Evolutionary conservation across 1,140 invertebrate species (phyloP), one percentile per base, ranked within the genome.

Genomic region (Andrena cerasifolii): DNA sequence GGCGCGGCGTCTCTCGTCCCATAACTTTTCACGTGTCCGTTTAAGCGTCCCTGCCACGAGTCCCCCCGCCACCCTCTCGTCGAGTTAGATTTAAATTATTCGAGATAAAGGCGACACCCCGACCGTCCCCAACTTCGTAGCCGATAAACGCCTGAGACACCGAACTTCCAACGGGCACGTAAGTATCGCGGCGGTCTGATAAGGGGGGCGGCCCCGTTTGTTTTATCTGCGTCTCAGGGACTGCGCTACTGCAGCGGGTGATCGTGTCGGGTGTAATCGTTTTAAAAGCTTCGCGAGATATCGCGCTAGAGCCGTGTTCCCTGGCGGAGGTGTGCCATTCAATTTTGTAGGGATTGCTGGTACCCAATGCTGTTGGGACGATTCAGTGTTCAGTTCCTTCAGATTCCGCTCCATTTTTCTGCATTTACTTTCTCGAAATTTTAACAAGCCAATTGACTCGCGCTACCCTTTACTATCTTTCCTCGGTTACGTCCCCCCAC

Each of bases 1-100:
- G n/a, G n/a, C 51, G 45, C 43, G 73, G 53, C 16, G 28, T 24
- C 77, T 21, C 53, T 45, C 26, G 10, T 26, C 10, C 31, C 31
- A 16, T 24, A 49, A 56, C 53, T 56, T 51, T 53, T 63, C 31
- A 78, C 78, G 78, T 66, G 78, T 56, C 59, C 70, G 54, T 53
- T 79, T 73, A 53, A 84, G 51, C 51, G 33, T 71, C 74, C 62
- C 51, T 68, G 33, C 21, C 40, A 2, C 12, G 12, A 16, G 6
- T 26, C 18, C 28, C 10, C 5, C 31, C 2, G 7, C 14, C 7
- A 8, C 1, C 7, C n/a, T 0, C 31, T 1, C 3, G 10, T 0
- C 5, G 33, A 31, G 12, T 73, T 49, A 7, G 36, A 73, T 40
- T 62, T 26, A 49, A 72, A 61, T 61, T 61, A 14, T 33, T 14